Evolutionary conservation across 2,888 invertebrate genomes (phyloP).

Genomic region (Hyposoter dolosus): DNA sequence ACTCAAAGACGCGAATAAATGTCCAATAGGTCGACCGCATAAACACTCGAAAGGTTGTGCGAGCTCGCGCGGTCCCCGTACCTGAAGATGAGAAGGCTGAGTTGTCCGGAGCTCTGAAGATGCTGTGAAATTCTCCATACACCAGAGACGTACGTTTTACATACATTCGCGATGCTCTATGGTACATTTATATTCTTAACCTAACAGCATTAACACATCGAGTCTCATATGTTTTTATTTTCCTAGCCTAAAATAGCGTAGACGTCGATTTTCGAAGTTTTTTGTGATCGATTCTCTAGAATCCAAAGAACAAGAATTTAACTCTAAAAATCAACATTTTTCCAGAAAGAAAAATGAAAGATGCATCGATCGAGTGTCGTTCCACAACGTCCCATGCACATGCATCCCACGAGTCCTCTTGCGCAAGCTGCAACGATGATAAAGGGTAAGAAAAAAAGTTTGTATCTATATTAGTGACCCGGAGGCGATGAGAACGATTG

Average conservation of each 20-base stretch:
- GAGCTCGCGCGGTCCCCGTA: not conserved
- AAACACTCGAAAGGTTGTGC: not conserved
- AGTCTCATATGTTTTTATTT: not conserved
- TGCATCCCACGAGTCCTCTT: not conserved
- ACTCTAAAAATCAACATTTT: not conserved
- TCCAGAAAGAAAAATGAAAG: not conserved
- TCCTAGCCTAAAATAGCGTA: not conserved
- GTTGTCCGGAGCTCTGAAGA: not conserved
- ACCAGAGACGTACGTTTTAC: not conserved
- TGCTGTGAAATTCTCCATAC: not conserved
- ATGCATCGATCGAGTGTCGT: not conserved
- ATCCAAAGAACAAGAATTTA: not conserved
- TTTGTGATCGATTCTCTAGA: not conserved
- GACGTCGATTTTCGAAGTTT: too few relatives aligned
- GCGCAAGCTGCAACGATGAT: not conserved
- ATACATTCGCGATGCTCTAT: slow-evolving; percentile 16
- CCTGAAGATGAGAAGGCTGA: not conserved
- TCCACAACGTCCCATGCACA: not conserved
- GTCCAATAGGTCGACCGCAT: slow-evolving; percentile 7
- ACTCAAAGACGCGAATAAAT: slow-evolving; percentile 38
- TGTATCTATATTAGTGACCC: slow-evolving; percentile 52
- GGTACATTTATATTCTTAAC: slow-evolving; percentile 3
- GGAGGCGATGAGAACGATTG: slow-evolving; percentile 54
- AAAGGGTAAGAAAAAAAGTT: slow-evolving; percentile 31
- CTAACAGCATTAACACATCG: not conserved